These are phyloP conservation scores for Pseudolaguvia tuberculata DNA, from an alignment of 2,113 vertebrate genomes.

Conservation along the genomic window DNA sequence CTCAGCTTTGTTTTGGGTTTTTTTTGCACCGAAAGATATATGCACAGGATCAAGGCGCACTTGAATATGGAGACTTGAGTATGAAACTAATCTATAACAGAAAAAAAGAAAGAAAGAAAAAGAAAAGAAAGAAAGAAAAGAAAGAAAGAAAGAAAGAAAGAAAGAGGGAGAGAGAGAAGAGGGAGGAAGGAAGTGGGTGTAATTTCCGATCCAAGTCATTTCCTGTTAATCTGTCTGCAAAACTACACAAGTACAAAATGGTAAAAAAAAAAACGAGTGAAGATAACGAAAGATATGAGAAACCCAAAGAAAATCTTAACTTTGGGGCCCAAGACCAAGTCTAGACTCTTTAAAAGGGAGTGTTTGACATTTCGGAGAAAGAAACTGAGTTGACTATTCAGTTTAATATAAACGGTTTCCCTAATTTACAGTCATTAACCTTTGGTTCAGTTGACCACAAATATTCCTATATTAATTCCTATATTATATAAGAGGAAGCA, in stretches of 20 bases:
- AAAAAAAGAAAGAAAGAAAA: background rate
- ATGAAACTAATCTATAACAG: constrained; percentile 2
- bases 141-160: constrained; percentile 8
- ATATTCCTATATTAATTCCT: constrained; percentile 36
- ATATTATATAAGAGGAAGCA: too few relatives aligned
- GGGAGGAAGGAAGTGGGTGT: constrained; percentile 71
- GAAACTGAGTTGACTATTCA: too few relatives aligned
- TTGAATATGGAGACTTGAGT: constrained; percentile 48
- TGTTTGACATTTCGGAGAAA: background rate
- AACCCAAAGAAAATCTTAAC: constrained; percentile 7
- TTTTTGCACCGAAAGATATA: too few relatives aligned
- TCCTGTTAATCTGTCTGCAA: constrained; percentile 62
- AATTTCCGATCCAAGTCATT: constrained; percentile 73
- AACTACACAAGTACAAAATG: constrained; percentile 51
- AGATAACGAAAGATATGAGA: constrained; percentile 16
- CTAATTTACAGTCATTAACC: background rate
- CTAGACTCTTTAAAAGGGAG: background rate
- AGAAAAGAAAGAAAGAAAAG: constrained; percentile 7
- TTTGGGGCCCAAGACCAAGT: background rate
- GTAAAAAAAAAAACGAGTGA: constrained; percentile 30
- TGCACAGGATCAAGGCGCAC: too few relatives aligned
- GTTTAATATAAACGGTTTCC: too few relatives aligned
- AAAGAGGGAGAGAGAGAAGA: constrained; percentile 48
- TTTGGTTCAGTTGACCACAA: constrained; percentile 41
- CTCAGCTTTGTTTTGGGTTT: too few relatives aligned